These are phyloP conservation scores for Synchiropus splendidus DNA, from an alignment of 2,113 vertebrate genomes.

Conservation along the genomic window DNA sequence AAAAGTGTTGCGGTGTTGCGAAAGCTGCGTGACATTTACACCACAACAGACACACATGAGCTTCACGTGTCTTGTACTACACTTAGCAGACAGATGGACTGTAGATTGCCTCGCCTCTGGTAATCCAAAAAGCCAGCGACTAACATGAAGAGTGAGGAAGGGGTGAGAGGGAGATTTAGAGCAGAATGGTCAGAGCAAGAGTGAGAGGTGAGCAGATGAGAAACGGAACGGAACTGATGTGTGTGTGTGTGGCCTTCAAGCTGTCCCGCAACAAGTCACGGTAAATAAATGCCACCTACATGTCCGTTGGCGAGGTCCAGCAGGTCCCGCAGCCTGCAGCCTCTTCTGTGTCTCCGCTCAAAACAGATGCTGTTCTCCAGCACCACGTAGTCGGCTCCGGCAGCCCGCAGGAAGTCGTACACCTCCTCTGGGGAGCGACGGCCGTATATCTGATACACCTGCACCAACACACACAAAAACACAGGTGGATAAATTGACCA, in stretches of 20 bases:
- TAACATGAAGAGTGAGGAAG: slow-evolving; percentile 10
- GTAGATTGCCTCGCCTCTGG: slow-evolving; percentile 21
- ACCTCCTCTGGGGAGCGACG: slow-evolving; percentile 77
- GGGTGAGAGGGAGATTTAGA: neutral
- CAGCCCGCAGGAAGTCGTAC: slow-evolving; percentile 68
- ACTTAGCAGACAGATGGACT: slow-evolving; percentile 17
- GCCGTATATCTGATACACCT: slow-evolving; percentile 96
- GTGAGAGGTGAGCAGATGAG: slow-evolving; percentile 26
- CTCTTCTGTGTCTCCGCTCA: slow-evolving; percentile 78
- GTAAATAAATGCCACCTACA: slow-evolving; percentile 65
- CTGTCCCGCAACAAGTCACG: slow-evolving; percentile 19
- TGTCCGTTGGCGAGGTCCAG: slow-evolving; percentile 87
- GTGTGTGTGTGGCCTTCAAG: slow-evolving; percentile 25
- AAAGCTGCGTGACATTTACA: slow-evolving; percentile 20
- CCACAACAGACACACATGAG: slow-evolving; percentile 6
- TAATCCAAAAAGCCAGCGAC: slow-evolving; percentile 33
- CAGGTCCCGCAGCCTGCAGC: slow-evolving; percentile 87
- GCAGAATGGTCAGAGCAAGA: slow-evolving; percentile 1
- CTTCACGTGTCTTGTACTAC: slow-evolving; percentile 29
- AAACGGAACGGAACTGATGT: slow-evolving; percentile 45
- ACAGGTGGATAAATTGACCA: no score
- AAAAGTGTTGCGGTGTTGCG: slow-evolving; percentile 30
- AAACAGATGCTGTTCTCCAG: slow-evolving; percentile 95
- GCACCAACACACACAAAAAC: slow-evolving; percentile 9
- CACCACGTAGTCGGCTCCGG: slow-evolving; percentile 83